Evolutionary conservation across 2,113 vertebrate species (phyloP).

Genomic region (Psittacula cyanocephala): DNA sequence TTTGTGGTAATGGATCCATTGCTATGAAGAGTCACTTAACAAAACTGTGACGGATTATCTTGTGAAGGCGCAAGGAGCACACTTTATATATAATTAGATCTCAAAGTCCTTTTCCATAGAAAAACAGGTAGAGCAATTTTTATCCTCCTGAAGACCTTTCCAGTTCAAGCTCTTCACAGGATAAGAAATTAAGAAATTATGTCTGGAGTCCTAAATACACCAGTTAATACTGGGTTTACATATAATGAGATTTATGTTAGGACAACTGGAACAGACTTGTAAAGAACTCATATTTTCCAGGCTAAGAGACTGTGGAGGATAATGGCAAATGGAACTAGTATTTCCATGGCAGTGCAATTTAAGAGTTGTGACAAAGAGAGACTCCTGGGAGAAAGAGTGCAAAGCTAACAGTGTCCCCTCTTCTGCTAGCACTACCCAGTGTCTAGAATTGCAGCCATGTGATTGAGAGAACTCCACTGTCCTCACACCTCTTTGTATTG

Average conservation of each 20-base stretch:
- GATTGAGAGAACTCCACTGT: neutral
- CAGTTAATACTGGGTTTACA: neutral
- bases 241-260: neutral
- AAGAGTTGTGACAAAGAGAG: neutral
- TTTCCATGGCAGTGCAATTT: neutral
- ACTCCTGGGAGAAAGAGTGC: neutral
- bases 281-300: neutral
- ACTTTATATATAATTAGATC: neutral
- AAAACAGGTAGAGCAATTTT: neutral
- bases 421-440: neutral
- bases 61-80: neutral
- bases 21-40: neutral
- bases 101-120: neutral
- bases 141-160: neutral
- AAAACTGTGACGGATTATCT: neutral
- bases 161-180: neutral
- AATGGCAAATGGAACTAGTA: neutral
- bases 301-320: neutral
- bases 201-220: neutral
- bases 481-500: fast-evolving
- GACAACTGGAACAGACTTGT: neutral
- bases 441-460: neutral
- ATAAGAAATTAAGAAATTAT: neutral
- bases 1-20: neutral
- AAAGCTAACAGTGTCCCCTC: neutral